Evolutionary conservation across 1,140 invertebrate genomes (phyloP).

Genomic region (Scaptomyza graminum): DNA sequence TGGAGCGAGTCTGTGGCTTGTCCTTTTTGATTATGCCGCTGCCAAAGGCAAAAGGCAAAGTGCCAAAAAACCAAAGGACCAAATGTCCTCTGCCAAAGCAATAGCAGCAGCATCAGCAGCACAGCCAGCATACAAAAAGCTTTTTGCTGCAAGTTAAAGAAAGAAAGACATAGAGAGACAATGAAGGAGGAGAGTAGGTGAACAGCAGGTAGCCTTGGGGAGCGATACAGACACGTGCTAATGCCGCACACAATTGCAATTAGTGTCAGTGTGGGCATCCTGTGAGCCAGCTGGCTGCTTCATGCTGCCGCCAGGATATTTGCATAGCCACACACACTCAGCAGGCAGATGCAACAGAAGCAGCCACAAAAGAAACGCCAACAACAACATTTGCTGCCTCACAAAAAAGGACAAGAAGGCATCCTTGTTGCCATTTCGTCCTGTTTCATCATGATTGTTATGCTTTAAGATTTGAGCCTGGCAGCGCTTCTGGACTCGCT

Average conservation of each 20-base stretch:
- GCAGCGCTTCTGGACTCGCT: conserved; percentile 23
- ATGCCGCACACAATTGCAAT: conserved; percentile 80
- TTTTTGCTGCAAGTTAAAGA: conserved; percentile 45
- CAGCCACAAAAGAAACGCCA: conserved; percentile 62
- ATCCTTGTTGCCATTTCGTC: conserved; percentile 2
- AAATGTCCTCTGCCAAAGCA: conserved; percentile 17
- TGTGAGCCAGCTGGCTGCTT: conserved; percentile 26
- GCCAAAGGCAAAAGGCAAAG: conserved; percentile 54
- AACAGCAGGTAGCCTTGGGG: conserved; percentile 20
- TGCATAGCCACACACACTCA: conserved; percentile 65
- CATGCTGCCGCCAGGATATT: conserved; percentile 54
- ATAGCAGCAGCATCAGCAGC: conserved; percentile 24
- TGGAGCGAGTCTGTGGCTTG: conserved; percentile 45
- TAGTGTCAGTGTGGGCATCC: conserved; percentile 71
- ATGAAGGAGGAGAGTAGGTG: background rate
- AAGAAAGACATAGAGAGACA: background rate
- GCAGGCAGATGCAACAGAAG: background rate
- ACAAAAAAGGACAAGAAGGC: conserved; percentile 11
- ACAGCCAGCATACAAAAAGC: conserved; percentile 47
- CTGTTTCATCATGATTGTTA: conserved; percentile 26
- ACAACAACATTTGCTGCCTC: conserved; percentile 6
- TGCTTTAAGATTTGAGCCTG: conserved; percentile 48
- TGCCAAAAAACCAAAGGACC: conserved; percentile 43
- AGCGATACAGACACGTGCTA: conserved; percentile 59
- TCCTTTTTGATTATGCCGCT: conserved; percentile 75